phyloP scores from a whole-genome alignment of 2,113 vertebrate genomes.

The Chamaetylas fuelleborni region DNA sequence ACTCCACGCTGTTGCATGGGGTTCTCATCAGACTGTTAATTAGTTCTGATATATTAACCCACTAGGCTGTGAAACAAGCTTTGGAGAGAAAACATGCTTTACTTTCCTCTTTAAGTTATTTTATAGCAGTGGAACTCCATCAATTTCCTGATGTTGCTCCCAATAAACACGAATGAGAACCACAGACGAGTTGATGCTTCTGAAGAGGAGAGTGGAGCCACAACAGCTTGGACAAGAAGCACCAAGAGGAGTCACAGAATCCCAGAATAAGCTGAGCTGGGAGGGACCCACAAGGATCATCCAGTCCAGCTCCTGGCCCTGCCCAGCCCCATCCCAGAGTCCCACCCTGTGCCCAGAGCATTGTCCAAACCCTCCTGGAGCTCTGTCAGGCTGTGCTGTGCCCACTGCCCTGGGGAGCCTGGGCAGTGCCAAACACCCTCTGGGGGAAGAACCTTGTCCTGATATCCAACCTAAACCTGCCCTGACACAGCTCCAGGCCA shows the following conservation, averaged over 20 bases:
- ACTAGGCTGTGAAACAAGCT: background rate
- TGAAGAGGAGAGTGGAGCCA: background rate
- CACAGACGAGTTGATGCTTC: background rate
- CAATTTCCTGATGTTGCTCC: background rate
- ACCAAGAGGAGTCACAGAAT: background rate
- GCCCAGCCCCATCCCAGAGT: background rate
- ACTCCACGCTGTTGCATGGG: background rate
- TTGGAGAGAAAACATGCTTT: background rate
- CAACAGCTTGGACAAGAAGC: background rate
- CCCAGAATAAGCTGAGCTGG: background rate
- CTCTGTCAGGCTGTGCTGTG: background rate
- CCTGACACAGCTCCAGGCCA: background rate
- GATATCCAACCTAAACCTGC: background rate
- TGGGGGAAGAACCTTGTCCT: background rate
- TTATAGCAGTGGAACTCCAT: background rate
- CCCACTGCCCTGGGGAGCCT: background rate
- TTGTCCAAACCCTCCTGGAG: background rate
- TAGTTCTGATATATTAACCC: constrained; percentile 15
- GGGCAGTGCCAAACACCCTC: background rate
- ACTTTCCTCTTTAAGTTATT: background rate
- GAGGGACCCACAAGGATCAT: background rate
- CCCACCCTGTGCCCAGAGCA: background rate
- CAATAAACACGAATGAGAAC: background rate
- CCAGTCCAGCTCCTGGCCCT: rapidly evolving
- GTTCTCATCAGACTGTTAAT: constrained; percentile 21